phyloP scores from a whole-genome alignment of 2,113 vertebrate genomes.

The Callipepla californica region DNA sequence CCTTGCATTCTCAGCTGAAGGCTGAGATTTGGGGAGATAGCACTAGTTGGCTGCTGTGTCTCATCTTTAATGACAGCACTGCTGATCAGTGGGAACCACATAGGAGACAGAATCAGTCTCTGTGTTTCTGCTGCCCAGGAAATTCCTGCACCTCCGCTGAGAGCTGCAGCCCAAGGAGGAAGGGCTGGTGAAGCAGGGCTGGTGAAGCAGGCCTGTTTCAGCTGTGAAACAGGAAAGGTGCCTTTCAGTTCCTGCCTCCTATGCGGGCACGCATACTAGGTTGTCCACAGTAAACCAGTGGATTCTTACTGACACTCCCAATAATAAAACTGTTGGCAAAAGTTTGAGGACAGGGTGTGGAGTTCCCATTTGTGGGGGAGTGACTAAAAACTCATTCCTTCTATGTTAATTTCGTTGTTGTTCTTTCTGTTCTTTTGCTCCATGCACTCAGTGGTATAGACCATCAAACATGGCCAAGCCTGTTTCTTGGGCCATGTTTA shows the following conservation, averaged over 20 bases:
- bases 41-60: neutral
- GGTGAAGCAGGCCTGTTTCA: neutral
- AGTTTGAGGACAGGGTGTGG: constrained; percentile 48
- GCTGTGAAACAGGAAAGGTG: neutral
- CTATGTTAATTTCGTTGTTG: neutral
- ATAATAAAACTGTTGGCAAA: constrained; percentile 59
- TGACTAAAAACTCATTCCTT: constrained; percentile 30
- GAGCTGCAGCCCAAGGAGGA: neutral
- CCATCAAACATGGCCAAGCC: neutral
- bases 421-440: neutral
- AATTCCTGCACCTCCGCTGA: neutral
- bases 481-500: neutral
- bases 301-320: constrained; percentile 46
- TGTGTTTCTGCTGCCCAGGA: neutral
- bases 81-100: neutral
- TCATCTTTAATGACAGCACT: neutral
- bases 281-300: neutral
- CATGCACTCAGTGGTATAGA: neutral
- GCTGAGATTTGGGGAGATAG: neutral
- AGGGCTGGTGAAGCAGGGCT: neutral
- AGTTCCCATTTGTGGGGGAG: constrained; percentile 28
- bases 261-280: neutral
- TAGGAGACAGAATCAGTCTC: rapidly evolving
- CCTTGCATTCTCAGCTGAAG: neutral
- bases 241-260: neutral